Conservation (phyloP, 2,888 invertebrate species). For the Cosmopolites sordidus region DNA sequence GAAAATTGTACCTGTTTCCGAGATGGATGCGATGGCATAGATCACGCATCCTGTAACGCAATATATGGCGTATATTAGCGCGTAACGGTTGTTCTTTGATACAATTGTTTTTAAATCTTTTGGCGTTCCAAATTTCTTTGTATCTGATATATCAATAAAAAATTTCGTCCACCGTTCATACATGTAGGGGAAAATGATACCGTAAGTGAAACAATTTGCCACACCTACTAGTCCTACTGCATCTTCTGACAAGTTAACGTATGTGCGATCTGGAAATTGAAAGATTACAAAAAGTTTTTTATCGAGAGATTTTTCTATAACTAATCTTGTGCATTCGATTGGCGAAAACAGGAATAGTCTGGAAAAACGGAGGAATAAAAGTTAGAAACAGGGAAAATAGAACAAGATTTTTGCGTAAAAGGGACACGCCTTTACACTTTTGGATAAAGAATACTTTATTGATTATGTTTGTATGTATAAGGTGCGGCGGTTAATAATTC, state of each 20-base stretch:
- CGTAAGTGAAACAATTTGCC: background rate
- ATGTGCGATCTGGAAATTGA: too few species aligned
- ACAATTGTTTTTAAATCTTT: background rate
- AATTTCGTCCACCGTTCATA: slow-evolving; percentile 1
- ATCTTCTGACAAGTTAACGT: background rate
- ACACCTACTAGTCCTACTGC: background rate
- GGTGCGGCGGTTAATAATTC: too few species aligned
- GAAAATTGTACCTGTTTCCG: background rate
- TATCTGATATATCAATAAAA: background rate
- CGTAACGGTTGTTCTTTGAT: background rate
- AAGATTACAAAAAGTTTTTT: too few species aligned
- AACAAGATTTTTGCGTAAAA: too few species aligned
- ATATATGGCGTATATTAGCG: background rate
- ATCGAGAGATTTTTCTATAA: too few species aligned
- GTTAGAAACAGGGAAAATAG: too few species aligned
- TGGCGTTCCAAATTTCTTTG: background rate
- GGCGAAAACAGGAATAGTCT: too few species aligned
- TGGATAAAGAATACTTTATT: too few species aligned
- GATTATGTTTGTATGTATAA: too few species aligned
- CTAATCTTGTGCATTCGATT: too few species aligned
- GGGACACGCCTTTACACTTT: too few species aligned
- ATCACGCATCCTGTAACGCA: background rate
- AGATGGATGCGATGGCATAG: background rate
- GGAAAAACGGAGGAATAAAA: too few species aligned
- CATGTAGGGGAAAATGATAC: background rate